Percentiles rank a stretch among this genome's conserved stretches.
phyloP scores from a whole-genome alignment of 2,113 vertebrate species.

The Saimiri boliviensis region DNA sequence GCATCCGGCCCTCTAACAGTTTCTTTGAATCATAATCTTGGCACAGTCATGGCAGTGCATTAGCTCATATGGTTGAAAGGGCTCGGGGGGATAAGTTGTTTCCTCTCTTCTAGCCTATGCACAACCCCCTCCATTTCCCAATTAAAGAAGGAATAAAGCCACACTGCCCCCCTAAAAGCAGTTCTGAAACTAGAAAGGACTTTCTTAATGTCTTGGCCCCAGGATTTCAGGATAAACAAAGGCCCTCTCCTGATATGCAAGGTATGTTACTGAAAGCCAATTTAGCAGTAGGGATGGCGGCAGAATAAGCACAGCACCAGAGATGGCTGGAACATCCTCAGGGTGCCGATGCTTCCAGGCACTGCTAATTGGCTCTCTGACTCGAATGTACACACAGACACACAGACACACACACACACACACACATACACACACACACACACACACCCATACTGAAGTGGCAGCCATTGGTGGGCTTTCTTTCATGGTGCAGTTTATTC shows the following conservation, averaged over 20 bases:
- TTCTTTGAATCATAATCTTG: not conserved
- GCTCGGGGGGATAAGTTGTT: not conserved
- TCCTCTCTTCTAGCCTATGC: not conserved
- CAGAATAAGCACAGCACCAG: not conserved
- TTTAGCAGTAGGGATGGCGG: not conserved
- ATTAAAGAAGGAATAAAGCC: not conserved
- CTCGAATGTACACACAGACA: not conserved
- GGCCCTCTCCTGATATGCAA: not conserved
- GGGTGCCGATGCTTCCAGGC: not conserved
- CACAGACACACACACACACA: not conserved
- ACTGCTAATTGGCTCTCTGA: not conserved
- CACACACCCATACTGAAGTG: not conserved
- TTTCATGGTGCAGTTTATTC: not conserved
- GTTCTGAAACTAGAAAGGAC: not conserved
- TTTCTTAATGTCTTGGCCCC: no score
- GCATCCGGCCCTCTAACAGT: no score
- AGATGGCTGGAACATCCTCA: no score
- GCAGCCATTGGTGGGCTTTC: not conserved
- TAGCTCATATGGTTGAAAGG: not conserved
- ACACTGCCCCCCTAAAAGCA: not conserved
- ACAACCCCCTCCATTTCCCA: no score
- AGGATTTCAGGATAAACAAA: not conserved
- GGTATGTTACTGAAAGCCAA: not conserved
- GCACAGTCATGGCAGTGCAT: not conserved
- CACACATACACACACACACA: not conserved